Conservation (phyloP, 2,113 vertebrate genomes). For the Tachysurus fulvidraco region DNA sequence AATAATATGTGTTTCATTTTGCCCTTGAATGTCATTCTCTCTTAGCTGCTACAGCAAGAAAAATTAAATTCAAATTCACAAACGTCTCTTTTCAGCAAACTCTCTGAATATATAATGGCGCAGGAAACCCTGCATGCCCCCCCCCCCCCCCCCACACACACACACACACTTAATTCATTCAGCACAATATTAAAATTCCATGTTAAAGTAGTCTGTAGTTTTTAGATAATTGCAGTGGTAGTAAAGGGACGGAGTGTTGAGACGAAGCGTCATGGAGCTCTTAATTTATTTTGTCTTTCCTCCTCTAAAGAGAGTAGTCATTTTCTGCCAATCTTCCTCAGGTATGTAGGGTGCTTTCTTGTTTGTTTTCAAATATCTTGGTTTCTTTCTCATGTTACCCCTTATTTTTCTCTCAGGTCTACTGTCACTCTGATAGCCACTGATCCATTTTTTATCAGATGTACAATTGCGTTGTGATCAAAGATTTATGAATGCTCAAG, state of each 20-base stretch:
- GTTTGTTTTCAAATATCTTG: not conserved
- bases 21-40: not conserved
- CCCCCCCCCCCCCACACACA: no score
- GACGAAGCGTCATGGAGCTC: not conserved
- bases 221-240: slow-evolving; percentile 9
- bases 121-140: not conserved
- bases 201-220: not conserved
- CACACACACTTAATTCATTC: not conserved
- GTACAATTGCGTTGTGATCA: slow-evolving; percentile 55
- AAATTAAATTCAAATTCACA: not conserved
- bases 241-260: not conserved
- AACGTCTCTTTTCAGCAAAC: not conserved
- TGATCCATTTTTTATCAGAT: slow-evolving; percentile 44
- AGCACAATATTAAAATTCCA: not conserved
- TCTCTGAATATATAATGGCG: slow-evolving; percentile 1
- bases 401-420: slow-evolving; percentile 1
- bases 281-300: not conserved
- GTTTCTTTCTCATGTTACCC: slow-evolving; percentile 3
- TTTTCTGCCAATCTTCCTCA: slow-evolving; percentile 15
- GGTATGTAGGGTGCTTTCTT: not conserved
- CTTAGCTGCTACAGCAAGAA: not conserved
- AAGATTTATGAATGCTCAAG: slow-evolving; percentile 53
- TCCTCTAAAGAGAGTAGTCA: not conserved
- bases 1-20: not conserved
- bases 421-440: slow-evolving; percentile 9